Percentiles rank a stretch among this genome's conserved stretches.
These are phyloP conservation scores for Oncorhynchus clarkii DNA, from an alignment of 2,113 vertebrate genomes.

Conservation along the genomic window DNA sequence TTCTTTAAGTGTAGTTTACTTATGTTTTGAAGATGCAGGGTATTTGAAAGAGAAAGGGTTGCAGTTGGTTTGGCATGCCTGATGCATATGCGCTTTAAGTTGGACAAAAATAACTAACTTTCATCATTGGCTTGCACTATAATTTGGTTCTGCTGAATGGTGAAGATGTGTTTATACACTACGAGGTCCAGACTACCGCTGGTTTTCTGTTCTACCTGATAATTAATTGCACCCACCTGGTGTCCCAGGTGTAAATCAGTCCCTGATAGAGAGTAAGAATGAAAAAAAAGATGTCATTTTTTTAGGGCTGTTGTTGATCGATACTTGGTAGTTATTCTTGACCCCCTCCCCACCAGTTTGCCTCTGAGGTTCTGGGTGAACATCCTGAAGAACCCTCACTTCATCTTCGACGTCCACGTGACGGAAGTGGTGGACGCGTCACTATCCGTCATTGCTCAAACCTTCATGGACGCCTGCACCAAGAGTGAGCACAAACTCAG, in stretches of 20 bases:
- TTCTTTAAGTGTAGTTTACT: slow-evolving; percentile 15
- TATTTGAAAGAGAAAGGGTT: slow-evolving; percentile 42
- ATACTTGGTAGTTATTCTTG: slow-evolving; percentile 5
- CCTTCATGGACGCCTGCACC: slow-evolving; percentile 99
- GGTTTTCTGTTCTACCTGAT: too few species aligned
- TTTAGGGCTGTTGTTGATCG: neutral
- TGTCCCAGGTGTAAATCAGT: slow-evolving; percentile 71
- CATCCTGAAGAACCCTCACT: slow-evolving; percentile 97
- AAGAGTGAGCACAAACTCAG: slow-evolving; percentile 98
- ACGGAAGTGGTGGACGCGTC: slow-evolving; percentile 96
- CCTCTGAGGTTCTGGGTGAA: slow-evolving; percentile 98
- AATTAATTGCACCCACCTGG: too few species aligned
- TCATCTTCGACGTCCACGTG: slow-evolving; percentile 96
- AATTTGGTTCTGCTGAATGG: neutral
- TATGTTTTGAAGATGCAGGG: neutral
- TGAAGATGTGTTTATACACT: slow-evolving; percentile 18
- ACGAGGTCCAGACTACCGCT: slow-evolving; percentile 20
- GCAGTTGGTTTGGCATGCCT: neutral
- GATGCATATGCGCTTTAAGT: too few species aligned
- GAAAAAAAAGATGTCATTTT: slow-evolving; percentile 83
- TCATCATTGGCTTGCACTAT: too few species aligned
- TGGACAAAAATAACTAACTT: too few species aligned
- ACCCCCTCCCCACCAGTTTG: slow-evolving; percentile 76
- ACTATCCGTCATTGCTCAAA: slow-evolving; percentile 96
- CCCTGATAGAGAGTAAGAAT: slow-evolving; percentile 97